phyloP scores from a whole-genome alignment of 2,797 vertebrate species.

The Pogoniulus pusillus region DNA sequence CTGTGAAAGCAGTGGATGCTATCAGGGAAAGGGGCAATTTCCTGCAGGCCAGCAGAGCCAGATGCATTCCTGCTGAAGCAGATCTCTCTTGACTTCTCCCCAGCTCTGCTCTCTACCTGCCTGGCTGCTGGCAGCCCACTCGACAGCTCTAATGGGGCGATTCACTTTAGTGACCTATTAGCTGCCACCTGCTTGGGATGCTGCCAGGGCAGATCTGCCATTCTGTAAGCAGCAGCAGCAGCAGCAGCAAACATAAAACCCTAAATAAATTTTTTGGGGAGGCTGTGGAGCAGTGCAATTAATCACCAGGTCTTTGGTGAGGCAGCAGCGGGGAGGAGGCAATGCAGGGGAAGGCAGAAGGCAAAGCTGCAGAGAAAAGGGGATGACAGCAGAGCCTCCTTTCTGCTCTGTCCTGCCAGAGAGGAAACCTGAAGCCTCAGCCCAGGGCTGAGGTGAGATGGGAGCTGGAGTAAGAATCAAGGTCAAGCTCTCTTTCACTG shows the following conservation, averaged over 20 bases:
- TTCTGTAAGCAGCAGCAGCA: neutral
- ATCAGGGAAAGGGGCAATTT: conserved; percentile 4
- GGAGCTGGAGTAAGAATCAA: neutral
- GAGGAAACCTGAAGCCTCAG: neutral
- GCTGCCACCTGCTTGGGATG: conserved; percentile 16
- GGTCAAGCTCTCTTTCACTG: neutral
- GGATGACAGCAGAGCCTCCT: neutral
- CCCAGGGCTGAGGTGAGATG: neutral
- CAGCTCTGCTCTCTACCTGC: neutral
- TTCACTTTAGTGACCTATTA: conserved; percentile 22
- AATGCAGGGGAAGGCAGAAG: neutral
- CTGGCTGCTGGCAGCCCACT: neutral
- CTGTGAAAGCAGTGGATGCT: neutral
- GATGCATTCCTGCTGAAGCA: neutral
- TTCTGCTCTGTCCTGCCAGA: neutral
- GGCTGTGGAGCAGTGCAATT: neutral
- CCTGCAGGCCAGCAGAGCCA: neutral
- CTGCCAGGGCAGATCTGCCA: neutral
- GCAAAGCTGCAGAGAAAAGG: neutral
- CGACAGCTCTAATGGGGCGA: neutral
- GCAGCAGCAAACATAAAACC: conserved; percentile 9
- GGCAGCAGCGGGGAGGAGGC: neutral
- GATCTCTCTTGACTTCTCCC: neutral
- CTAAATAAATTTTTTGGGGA: neutral
- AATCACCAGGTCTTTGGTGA: neutral